Base-by-base conservation (phyloP, 2,888 invertebrate species). In the Sycophila texana region DNA sequence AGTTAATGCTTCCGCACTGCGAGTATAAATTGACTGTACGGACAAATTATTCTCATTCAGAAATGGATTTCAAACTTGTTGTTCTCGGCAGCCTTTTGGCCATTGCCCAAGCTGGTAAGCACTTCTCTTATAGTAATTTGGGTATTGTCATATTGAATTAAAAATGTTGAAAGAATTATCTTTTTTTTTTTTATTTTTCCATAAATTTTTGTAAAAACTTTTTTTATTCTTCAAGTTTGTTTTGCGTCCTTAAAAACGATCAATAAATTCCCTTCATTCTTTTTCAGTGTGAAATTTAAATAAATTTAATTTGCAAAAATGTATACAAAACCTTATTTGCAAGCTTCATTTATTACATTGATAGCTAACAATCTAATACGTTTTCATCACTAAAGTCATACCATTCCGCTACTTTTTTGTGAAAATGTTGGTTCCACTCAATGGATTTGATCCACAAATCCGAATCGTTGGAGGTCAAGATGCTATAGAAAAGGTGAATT, bases 401-500 rank as follows among this genome's bases (percentile, higher is more conserved):
- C 51, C 1, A 51, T 51, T 51, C 5, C 51, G 4, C 1, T 51
- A 4, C n/a, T n/a, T 4, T 16, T n/a, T n/a, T 18, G 16, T 14
- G 14, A 30, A 30, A 22, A 22, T 61, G 14, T 61, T 51, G 39
- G 65, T 4, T 20, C 65, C 65, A 1, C 13, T n/a, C n/a, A 14
- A 47, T 20, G 65, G 47, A 13, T 5, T 51, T 13, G 30, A 30
- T 14, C 20, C 66, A 10, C 26, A 66, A 16, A 18, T n/a, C 1
- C 83, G 84, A n/a, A 82, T 88, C 22, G 84, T 84, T 4, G 87
- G 87, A 39, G 88, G 88, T 5, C 2, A 10, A 2, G 83, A 91
- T 0, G 92, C 92, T 0, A n/a, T n/a, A 55, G 4, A 0, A 85
- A 86, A 57, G 90, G 91, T 49, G 81, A 89, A 4, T 91, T 91